Evolutionary conservation across 2,888 invertebrate genomes (phyloP), one percentile per base, ranked within the genome.

Genomic region (Mamestra brassicae): DNA sequence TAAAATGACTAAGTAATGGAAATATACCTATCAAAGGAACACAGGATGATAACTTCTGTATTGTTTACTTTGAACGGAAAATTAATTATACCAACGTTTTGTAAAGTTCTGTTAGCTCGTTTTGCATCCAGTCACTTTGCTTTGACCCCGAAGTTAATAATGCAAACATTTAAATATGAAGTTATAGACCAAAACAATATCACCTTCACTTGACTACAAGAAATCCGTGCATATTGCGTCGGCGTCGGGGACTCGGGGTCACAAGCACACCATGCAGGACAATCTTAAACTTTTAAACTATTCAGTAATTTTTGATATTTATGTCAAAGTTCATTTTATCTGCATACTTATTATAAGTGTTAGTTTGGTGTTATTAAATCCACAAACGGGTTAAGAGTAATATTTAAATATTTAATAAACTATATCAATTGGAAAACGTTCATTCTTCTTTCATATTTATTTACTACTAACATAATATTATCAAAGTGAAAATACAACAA

Each of bases 61-160:
- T 57, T 66, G 57, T 74, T 79, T 66, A 66, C 55, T 52, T 77
- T 62, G 10, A 50, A 68, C 50, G 63, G 8, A 67, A 79, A 74
- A 74, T 68, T 13, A 57, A 55, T 42, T 67, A 78, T 11, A 38
- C 57, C 42, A 58, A 15, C 42, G 50, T 67, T 71, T 80, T 71
- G 58, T 60, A 55, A 38, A 64, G 64, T 68, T 64, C 15, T 52
- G 26, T 42, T 54, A 47, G 26, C 45, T 61, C 11, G 60, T 38
- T 26, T 67, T 68, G 52, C 38, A 71, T 52, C 36, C 34, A 81
- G 52, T 76, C 60, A 68, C 60, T 60, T 76, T 81, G 52, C 34
- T 17, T 17, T 66, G 78, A 67, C 69, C 74, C 78, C 71, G 66
- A 66, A 69, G 42, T 60, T 63, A 73, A 73, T 76, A 67, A 64